Conservation (phyloP, 1,140 invertebrate species). For the Polypedilum vanderplanki region DNA sequence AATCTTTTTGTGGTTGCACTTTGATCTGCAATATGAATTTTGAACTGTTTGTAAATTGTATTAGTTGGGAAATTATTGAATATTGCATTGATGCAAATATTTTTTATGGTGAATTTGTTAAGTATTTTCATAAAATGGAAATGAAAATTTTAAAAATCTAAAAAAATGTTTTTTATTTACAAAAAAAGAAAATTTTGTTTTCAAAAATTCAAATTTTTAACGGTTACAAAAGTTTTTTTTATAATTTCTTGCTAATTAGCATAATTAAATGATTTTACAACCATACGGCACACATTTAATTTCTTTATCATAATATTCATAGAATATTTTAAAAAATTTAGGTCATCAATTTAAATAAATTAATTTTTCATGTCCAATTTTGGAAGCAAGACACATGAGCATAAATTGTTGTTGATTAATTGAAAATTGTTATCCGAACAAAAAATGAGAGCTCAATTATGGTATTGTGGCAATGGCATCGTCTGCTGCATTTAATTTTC, state of each 20-base stretch:
- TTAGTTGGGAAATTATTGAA: too few species aligned
- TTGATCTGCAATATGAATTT: not conserved
- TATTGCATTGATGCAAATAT: too few species aligned
- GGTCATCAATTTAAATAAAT: conserved; percentile 14
- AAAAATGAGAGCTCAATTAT: not conserved
- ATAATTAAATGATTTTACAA: conserved; percentile 7
- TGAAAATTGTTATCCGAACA: not conserved
- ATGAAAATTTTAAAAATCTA: not conserved
- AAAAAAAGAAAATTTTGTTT: too few species aligned
- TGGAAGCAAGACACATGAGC: not conserved
- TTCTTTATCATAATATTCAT: not conserved
- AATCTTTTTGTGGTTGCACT: not conserved
- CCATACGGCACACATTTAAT: conserved; percentile 9
- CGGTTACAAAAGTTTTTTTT: too few species aligned
- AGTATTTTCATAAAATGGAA: too few species aligned
- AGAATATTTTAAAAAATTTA: not conserved
- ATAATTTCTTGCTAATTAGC: not conserved
- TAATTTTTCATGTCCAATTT: conserved; percentile 19
- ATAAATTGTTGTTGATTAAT: conserved; percentile 14
- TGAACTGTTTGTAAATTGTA: too few species aligned
- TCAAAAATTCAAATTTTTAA: too few species aligned
- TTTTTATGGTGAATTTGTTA: too few species aligned
- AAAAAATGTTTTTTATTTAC: too few species aligned
- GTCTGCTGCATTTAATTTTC: not conserved
- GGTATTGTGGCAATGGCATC: not conserved